phyloP scores from a whole-genome alignment of 2,888 invertebrate species.

The Xanthia icteritia region DNA sequence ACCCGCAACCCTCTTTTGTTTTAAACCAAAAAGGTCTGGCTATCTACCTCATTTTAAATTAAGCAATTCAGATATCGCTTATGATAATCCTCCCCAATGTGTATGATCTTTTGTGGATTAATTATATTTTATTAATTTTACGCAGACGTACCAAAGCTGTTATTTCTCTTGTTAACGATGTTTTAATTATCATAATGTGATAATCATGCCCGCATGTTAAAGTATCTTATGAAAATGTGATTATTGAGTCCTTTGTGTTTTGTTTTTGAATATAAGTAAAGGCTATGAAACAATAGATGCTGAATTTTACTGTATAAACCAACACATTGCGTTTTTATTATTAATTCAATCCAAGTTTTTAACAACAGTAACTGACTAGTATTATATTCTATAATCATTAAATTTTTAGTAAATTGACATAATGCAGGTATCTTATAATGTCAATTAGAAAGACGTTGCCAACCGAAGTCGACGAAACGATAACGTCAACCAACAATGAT shows the following conservation, averaged over 20 bases:
- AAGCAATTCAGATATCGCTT: constrained; percentile 75
- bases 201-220: constrained; percentile 47
- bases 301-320: background rate
- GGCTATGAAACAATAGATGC: background rate
- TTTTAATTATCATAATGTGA: constrained; percentile 54
- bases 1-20: constrained; percentile 47
- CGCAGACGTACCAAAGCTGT: constrained; percentile 66
- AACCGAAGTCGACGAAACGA: background rate
- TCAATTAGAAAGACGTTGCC: background rate
- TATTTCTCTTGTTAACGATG: constrained; percentile 55
- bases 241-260: constrained; percentile 34
- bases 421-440: too few species aligned
- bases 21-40: constrained; percentile 59
- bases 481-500: constrained; percentile 1
- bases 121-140: constrained; percentile 71
- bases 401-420: background rate
- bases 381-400: background rate
- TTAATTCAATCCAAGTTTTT: background rate
- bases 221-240: constrained; percentile 46
- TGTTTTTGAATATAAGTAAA: constrained; percentile 17
- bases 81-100: constrained; percentile 69
- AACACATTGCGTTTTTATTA: background rate
- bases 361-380: too few species aligned
- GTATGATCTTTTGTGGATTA: constrained; percentile 60
- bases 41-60: constrained; percentile 69